These are phyloP conservation scores for Drosophila fulvimacula DNA, from an alignment of 2,888 invertebrate species.

Conservation along the genomic window DNA sequence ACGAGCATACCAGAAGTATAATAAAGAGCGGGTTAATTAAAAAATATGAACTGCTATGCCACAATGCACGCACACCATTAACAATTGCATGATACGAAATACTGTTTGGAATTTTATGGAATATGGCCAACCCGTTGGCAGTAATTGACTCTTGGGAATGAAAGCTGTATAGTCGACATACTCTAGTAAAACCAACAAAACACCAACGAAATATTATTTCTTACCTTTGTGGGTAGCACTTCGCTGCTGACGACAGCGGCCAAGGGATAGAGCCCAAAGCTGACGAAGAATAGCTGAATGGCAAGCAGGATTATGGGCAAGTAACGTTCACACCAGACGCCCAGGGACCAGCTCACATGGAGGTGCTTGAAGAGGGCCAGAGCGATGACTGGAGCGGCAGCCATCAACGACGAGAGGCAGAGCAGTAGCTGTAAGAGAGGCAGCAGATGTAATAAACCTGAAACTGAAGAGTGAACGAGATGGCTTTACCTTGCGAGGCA, in stretches of 20 bases:
- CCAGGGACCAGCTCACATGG: constrained; percentile 28
- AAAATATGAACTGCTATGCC: neutral
- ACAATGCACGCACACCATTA: neutral
- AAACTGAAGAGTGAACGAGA: neutral
- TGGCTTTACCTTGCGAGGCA: constrained; percentile 72
- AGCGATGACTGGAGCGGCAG: constrained; percentile 59
- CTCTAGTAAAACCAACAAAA: neutral
- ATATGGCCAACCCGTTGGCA: neutral
- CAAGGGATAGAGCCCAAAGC: constrained; percentile 79
- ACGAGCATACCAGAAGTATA: neutral
- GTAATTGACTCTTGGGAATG: neutral
- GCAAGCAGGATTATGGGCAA: constrained; percentile 68
- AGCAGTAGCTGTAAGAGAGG: constrained; percentile 65
- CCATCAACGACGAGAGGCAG: constrained; percentile 66
- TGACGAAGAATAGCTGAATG: constrained; percentile 69
- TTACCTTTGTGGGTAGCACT: constrained; percentile 78
- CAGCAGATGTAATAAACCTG: neutral
- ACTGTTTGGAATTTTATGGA: neutral
- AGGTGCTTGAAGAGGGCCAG: constrained; percentile 60
- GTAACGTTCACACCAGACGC: constrained; percentile 39
- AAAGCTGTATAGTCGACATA: neutral
- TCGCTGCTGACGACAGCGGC: constrained; percentile 78
- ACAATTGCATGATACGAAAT: neutral
- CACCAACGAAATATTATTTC: neutral
- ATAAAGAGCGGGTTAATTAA: neutral